Base-by-base conservation (phyloP, 2,888 invertebrate species). In the Leptopilina drosophilae region DNA sequence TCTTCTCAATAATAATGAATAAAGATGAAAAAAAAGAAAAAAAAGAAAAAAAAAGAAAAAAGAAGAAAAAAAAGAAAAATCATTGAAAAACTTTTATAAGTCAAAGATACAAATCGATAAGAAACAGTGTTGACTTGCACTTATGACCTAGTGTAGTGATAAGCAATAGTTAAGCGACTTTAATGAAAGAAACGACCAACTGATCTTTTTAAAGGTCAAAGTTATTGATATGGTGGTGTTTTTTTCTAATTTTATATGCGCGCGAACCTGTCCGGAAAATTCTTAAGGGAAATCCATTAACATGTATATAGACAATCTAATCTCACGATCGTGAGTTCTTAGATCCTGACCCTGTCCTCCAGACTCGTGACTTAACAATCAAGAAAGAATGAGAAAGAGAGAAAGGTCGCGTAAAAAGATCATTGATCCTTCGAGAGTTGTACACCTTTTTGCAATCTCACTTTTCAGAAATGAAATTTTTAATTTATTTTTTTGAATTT, bases 271-370 rank as follows among this genome's bases (percentile, higher is more conserved):
- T 46, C 26, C 46, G 5, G 20, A 46, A 5, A 5, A 7, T 49
- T 69, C 66, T 15, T 26, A 12, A 49, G 49, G 49, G 46, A 26
- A 67, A 49, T 11, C 12, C 67, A 53, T 49, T 49, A 49, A 12
- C 20, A 20, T 49, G 26, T 69, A 49, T 20, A 46, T 15, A 62
- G 40, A 14, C 12, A n/a, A 66, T 40, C 49, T 69, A 49, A 69
- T 69, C 67, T 49, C 67, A 53, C 67, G 67, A 69, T 26, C 67
- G 67, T 49, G 26, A 49, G 26, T 69, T 69, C 67, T 69, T 66
- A 66, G 66, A 66, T 66, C 66, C 66, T 66, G 66, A 66, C 66
- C 66, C 66, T 66, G 66, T 66, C 66, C 66, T 66, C 66, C 42
- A 66, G 66, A 66, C 46, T 66, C 46, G 66, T 66, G 66, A 66